phyloP scores from a whole-genome alignment of 2,113 vertebrate species.

The Echinops telfairi region DNA sequence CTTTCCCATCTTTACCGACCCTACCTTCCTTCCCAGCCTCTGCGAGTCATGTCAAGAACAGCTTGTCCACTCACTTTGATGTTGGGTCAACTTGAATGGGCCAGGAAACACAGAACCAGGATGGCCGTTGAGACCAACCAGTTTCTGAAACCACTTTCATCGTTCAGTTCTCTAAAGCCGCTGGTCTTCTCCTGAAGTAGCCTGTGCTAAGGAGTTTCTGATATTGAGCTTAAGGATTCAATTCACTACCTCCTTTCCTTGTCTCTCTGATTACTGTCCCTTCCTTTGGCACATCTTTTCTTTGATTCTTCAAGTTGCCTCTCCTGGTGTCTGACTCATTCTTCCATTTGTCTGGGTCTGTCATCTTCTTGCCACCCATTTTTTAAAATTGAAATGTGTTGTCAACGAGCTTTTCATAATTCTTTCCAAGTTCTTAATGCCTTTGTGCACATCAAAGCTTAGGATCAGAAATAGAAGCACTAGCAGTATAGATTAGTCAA shows the following conservation, averaged over 20 bases:
- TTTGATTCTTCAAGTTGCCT: slow-evolving; percentile 47
- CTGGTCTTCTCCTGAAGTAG: not conserved
- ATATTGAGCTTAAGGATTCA: not conserved
- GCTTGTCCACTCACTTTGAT: not conserved
- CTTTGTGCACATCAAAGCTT: slow-evolving; percentile 21
- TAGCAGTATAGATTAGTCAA: not conserved
- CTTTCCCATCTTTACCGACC: not conserved
- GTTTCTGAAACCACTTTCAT: not conserved
- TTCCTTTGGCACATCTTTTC: not conserved
- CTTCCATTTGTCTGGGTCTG: not conserved
- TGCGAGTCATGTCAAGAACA: not conserved
- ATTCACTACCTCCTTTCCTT: slow-evolving; percentile 1
- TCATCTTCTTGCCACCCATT: slow-evolving; percentile 23
- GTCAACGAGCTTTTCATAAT: not conserved
- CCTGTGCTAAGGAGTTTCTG: not conserved
- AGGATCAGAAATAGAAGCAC: slow-evolving; percentile 25
- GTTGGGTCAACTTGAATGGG: not conserved
- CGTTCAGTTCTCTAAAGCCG: not conserved
- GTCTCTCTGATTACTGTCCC: not conserved
- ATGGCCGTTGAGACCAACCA: not conserved
- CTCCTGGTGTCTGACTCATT: not conserved
- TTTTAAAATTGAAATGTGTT: slow-evolving; percentile 12
- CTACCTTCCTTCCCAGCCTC: not conserved
- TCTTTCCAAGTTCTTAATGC: not conserved
- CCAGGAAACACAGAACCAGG: slow-evolving; percentile 20